phyloP scores from a whole-genome alignment of 1,140 invertebrate species.

The Tetramorium simillimum region DNA sequence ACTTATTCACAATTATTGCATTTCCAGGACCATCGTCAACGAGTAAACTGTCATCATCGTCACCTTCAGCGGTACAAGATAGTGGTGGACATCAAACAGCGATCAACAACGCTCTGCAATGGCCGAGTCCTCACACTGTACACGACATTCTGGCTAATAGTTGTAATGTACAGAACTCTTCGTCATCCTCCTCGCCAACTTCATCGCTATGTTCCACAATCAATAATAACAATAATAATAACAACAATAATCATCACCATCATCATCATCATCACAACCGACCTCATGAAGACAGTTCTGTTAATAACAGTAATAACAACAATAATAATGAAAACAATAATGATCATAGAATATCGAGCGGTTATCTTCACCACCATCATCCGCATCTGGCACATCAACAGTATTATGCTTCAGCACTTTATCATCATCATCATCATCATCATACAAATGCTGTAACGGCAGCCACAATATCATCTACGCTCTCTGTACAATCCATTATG shows the following conservation, averaged over 20 bases:
- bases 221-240: conserved; percentile 65
- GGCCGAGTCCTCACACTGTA: conserved; percentile 89
- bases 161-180: conserved; percentile 71
- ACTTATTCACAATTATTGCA: conserved; percentile 76
- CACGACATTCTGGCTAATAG: conserved; percentile 88
- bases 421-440: conserved; percentile 83
- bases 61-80: conserved; percentile 69
- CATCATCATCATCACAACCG: conserved; percentile 70
- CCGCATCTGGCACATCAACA: conserved; percentile 76
- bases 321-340: conserved; percentile 68
- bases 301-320: conserved; percentile 51
- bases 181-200: conserved; percentile 71
- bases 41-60: conserved; percentile 77
- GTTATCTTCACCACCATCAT: conserved; percentile 70
- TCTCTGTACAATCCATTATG: conserved; percentile 76
- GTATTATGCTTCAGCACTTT: conserved; percentile 84
- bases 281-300: conserved; percentile 60
- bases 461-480: conserved; percentile 65
- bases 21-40: conserved; percentile 75
- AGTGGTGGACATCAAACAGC: conserved; percentile 69
- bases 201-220: conserved; percentile 71
- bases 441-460: conserved; percentile 67
- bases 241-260: too few species aligned
- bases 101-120: conserved; percentile 86
- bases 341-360: conserved; percentile 70